Evolutionary conservation across 1,140 invertebrate genomes (phyloP).

Genomic region (Solenopsis fugax): DNA sequence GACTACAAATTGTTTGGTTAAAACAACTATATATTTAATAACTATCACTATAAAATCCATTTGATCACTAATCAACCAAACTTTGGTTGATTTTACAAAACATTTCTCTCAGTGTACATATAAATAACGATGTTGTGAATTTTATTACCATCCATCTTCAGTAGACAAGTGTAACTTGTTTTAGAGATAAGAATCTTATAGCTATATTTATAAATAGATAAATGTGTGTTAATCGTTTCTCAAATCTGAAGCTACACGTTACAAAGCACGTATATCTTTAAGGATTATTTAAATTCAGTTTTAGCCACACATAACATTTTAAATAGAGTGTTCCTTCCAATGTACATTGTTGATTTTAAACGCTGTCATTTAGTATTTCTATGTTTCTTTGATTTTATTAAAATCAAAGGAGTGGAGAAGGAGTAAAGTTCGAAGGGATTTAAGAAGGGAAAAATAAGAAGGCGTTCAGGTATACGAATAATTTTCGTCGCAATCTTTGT

Average conservation of each 20-base stretch:
- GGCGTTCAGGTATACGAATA: not conserved
- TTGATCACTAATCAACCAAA: too few relatives aligned
- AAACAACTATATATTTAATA: too few relatives aligned
- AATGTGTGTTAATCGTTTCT: not conserved
- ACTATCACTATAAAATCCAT: too few relatives aligned
- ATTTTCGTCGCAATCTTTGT: not conserved
- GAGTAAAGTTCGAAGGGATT: not conserved
- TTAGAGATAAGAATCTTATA: not conserved
- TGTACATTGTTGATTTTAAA: not conserved
- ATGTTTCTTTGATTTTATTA: not conserved
- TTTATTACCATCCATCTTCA: not conserved
- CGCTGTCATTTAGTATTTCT: not conserved
- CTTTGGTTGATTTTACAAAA: too few relatives aligned
- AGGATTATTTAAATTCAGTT: not conserved
- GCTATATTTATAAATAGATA: not conserved
- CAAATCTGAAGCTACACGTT: not conserved
- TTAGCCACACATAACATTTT: not conserved
- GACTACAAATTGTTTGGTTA: too few relatives aligned
- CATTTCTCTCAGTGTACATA: too few relatives aligned
- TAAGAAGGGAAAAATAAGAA: not conserved
- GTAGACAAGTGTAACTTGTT: not conserved
- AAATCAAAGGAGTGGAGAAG: not conserved
- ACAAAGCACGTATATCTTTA: not conserved
- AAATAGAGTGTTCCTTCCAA: not conserved
- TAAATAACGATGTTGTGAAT: not conserved